A percentile compares a stretch with the other conserved stretches of the same genome.
Evolutionary conservation across 1,140 invertebrate species (phyloP).

Genomic region (Homalodisca vitripennis): DNA sequence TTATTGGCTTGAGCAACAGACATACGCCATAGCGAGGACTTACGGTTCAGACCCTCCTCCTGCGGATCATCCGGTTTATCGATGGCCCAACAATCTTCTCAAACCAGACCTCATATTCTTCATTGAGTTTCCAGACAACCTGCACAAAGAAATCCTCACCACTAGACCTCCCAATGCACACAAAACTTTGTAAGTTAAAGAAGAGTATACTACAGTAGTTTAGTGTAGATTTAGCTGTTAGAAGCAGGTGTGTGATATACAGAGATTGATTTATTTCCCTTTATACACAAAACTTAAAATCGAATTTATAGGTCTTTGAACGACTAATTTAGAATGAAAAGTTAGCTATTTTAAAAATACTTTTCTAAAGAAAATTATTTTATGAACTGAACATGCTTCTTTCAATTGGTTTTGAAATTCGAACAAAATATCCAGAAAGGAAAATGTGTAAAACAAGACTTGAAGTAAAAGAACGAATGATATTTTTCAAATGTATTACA

Average conservation of each 20-base stretch:
- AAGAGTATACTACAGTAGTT: background rate
- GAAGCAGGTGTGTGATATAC: background rate
- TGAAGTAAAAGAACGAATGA: too few relatives aligned
- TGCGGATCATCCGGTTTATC: background rate
- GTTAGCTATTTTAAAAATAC: background rate
- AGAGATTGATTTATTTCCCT: background rate
- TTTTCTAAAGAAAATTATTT: too few relatives aligned
- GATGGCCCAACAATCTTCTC: background rate
- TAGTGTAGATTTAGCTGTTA: background rate
- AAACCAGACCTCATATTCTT: conserved; percentile 13
- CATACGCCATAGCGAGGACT: background rate
- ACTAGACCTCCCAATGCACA: background rate
- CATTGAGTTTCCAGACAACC: conserved; percentile 12
- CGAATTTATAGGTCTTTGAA: background rate
- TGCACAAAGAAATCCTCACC: background rate
- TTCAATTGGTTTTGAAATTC: too few relatives aligned
- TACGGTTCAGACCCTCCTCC: background rate
- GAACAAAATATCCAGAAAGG: too few relatives aligned
- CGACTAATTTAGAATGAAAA: background rate
- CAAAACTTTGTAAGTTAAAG: background rate
- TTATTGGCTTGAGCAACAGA: conserved; percentile 4
- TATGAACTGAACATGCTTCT: too few relatives aligned
- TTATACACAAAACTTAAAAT: background rate
- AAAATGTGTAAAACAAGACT: too few relatives aligned
- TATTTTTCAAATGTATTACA: too few relatives aligned